Evolutionary conservation across 2,113 vertebrate genomes (phyloP), one percentile per base, ranked within the genome.

Genomic region (Brienomyrus longianalis): DNA sequence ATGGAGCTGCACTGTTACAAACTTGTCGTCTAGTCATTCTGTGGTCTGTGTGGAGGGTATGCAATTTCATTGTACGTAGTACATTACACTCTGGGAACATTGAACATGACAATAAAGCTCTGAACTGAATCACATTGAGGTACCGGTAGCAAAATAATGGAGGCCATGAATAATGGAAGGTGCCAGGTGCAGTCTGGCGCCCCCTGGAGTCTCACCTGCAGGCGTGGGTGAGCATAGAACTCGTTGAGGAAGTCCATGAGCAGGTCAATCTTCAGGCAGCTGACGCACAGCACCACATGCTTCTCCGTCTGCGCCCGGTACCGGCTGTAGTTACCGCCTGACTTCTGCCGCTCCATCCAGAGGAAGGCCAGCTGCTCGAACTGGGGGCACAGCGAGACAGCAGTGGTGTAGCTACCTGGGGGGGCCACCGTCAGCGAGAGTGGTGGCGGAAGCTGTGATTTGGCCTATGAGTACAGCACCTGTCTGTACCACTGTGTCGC

Each of bases 161-260:
- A 17, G 11, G 70, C 31, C 11, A 77, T 39, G 31, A 39, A 77
- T 77, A 35, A 80, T 80, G 31, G 15, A 80, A 19, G 13, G 35
- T 8, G 15, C 2, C 31, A 19, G 74, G 15, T 84, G 83, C 45
- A 56, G 27, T 8, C n/a, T 8, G 15, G 8, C 7, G 83, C 86
- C 13, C 4, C 21, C 23, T 1, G 45, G 19, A 47, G 9, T 80
- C 45, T 91, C 54, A 97, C 96, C 96, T 97, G 96, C 2, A 97
- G 94, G 88, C 96, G 94, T 5, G 96, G 96, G 87, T 96, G 96
- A 50, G 96, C 96, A 4, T 96, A 97, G 94, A 97, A 96, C 93
- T 97, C 96, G 1, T 97, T 97, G 92, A 96, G 95, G 93, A 97
- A 97, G 93, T 96, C 96, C 96, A 97, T 97, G 94, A 97, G 96